These are phyloP conservation scores for Lates japonicus DNA, from an alignment of 2,797 vertebrate species.

Conservation along the genomic window DNA sequence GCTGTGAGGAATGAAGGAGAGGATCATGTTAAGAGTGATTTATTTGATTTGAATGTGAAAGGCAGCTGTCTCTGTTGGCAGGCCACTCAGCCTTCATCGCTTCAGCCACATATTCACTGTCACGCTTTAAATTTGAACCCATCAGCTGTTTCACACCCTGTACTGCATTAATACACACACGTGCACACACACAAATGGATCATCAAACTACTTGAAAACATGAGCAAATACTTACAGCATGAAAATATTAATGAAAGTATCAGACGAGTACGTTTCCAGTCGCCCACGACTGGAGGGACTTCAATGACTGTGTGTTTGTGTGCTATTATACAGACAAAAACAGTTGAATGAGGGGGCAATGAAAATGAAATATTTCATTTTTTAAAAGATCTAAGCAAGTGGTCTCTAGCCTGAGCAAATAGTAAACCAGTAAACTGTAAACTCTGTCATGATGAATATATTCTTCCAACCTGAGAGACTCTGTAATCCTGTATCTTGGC, in stretches of 20 bases:
- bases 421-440: not conserved
- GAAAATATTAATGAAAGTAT: not conserved
- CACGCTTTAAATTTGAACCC: slow-evolving; percentile 68
- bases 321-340: not conserved
- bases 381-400: not conserved
- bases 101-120: slow-evolving; percentile 69
- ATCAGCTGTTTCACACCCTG: slow-evolving; percentile 71
- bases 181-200: slow-evolving; percentile 8
- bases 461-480: slow-evolving; percentile 32
- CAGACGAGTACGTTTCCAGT: too few relatives aligned
- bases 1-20: slow-evolving; percentile 9
- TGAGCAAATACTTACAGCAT: slow-evolving; percentile 33
- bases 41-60: slow-evolving; percentile 63
- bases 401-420: not conserved
- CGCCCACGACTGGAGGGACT: too few relatives aligned
- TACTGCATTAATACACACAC: slow-evolving; percentile 41
- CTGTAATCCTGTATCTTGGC: slow-evolving; percentile 45
- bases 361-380: not conserved
- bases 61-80: slow-evolving; percentile 53
- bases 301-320: not conserved
- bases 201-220: slow-evolving; percentile 29
- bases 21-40: slow-evolving; percentile 25
- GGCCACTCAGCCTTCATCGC: slow-evolving; percentile 25
- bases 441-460: slow-evolving; percentile 33
- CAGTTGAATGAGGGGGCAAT: not conserved